A percentile compares a stretch with the other conserved stretches of the same genome.
These are phyloP conservation scores for Axea sp. DNA, from an alignment of 2,888 invertebrate genomes.

Conservation along the genomic window DNA sequence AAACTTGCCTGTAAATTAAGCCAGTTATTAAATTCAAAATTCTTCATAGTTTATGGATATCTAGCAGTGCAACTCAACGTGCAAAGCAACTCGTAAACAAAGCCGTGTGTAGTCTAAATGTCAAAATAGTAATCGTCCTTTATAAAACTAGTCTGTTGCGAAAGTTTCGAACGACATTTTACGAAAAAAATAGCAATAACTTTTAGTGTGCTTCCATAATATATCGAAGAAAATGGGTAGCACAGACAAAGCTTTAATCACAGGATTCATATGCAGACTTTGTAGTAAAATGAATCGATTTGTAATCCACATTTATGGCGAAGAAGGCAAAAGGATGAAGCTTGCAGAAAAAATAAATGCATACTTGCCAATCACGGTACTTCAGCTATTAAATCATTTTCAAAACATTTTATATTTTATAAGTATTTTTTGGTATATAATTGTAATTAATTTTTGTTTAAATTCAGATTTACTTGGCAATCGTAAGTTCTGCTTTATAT, in stretches of 20 bases:
- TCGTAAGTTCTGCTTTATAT: no score
- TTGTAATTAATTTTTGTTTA: no score
- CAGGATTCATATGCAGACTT: constrained; percentile 91
- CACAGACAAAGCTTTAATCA: constrained; percentile 88
- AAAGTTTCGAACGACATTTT: constrained; percentile 1
- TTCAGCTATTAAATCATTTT: no score
- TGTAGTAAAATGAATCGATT: constrained; percentile 92
- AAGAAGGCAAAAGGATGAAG: constrained; percentile 87
- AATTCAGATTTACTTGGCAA: no score
- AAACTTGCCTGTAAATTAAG: no score
- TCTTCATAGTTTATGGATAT: constrained; percentile 43
- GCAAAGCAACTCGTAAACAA: constrained; percentile 57
- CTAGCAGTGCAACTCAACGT: constrained; percentile 23
- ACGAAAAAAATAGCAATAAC: background rate
- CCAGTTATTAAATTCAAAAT: no score
- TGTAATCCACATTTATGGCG: constrained; percentile 91
- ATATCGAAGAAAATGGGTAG: constrained; percentile 86
- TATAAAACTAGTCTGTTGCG: constrained; percentile 9
- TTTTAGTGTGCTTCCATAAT: background rate
- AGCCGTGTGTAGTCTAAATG: constrained; percentile 60
- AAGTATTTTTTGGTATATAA: no score
- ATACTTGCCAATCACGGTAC: constrained; percentile 89
- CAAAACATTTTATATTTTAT: no score
- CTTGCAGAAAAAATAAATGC: constrained; percentile 90
- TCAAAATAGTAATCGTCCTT: constrained; percentile 54